These are phyloP conservation scores for Rousettus leschenaultii DNA, from an alignment of 2,113 vertebrate genomes.

Conservation along the genomic window DNA sequence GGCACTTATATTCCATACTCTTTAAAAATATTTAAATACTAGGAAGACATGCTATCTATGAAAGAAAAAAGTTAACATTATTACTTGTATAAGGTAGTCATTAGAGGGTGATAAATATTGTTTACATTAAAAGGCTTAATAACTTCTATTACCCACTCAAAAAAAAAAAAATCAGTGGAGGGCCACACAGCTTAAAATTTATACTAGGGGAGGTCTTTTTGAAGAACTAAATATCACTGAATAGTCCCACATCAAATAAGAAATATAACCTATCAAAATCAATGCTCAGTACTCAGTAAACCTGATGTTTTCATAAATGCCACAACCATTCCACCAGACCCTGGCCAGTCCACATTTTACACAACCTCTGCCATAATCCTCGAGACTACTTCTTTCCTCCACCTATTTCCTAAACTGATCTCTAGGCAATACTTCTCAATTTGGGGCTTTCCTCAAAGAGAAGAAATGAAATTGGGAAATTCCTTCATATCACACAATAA, in stretches of 20 bases:
- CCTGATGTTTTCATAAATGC: not conserved
- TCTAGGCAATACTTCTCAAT: not conserved
- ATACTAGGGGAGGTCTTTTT: not conserved
- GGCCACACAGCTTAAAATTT: not conserved
- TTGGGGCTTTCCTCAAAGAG: conserved; percentile 10
- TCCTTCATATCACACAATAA: not conserved
- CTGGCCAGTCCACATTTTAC: not conserved
- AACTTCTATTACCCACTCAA: not conserved
- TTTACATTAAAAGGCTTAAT: not conserved
- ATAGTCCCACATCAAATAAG: not conserved
- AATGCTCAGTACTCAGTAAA: not conserved
- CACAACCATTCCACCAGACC: not conserved
- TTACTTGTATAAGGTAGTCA: not conserved
- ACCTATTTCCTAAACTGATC: not conserved
- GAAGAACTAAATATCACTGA: not conserved
- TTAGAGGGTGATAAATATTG: not conserved
- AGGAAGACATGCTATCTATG: not conserved
- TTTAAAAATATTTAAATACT: not conserved
- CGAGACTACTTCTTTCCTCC: not conserved
- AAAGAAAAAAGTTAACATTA: not conserved
- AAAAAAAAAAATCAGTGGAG: not conserved
- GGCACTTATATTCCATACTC: conserved; percentile 1
- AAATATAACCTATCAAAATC: not conserved
- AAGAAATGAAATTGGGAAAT: conserved; percentile 25
- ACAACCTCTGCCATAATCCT: not conserved